Base-by-base conservation (phyloP, 1,140 invertebrate genomes). In the Drosophila chauvacae region DNA sequence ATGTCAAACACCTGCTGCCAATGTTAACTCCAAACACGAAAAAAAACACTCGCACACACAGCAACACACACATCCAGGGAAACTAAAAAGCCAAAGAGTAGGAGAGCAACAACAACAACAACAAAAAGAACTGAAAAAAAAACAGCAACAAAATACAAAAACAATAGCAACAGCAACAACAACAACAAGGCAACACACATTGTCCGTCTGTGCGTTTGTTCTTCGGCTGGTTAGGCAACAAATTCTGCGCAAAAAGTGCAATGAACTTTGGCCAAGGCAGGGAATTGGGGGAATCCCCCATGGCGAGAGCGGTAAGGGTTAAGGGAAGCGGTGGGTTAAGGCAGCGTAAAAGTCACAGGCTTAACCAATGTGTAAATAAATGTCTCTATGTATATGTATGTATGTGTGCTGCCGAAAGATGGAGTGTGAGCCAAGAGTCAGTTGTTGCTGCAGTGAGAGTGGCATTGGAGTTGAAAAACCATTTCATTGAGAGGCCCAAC, bases 1-100 rank as follows among this genome's bases (percentile, higher is more conserved):
- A 90, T 90, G 85, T 90, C 85, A 90, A 90, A 90, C 85, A 90
- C 85, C 85, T 90, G 86, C 85, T 90, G 85, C 85, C 84, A 87
- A 87, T 87, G 84, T 87, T 87, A 82, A 88, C 84, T 85, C 85
- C 84, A 87, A 88, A 87, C 84, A 83, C 84, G 83, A 87, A 87
- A 87, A 87, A 87, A 87, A 86, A 79, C 28, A 60, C 55, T 42
- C 71, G 23, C 78, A 61, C 77, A 84, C 57, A 71, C 65, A 20
- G 20, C 62, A 51, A 77, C 68, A 75, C 57, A 58, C 48, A 65
- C 45, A 74, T 56, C 56, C 58, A 39, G 39, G 56, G 60, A 69
- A 80, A 56, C 68, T 44, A 77, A 84, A 88, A 84, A 74, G 56
- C 76, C 76, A 78, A 80, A 81, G 84, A 87, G 80, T 77, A 80